Evolutionary conservation across 2,113 vertebrate species (phyloP).

Genomic region (Corynorhinus townsendii): DNA sequence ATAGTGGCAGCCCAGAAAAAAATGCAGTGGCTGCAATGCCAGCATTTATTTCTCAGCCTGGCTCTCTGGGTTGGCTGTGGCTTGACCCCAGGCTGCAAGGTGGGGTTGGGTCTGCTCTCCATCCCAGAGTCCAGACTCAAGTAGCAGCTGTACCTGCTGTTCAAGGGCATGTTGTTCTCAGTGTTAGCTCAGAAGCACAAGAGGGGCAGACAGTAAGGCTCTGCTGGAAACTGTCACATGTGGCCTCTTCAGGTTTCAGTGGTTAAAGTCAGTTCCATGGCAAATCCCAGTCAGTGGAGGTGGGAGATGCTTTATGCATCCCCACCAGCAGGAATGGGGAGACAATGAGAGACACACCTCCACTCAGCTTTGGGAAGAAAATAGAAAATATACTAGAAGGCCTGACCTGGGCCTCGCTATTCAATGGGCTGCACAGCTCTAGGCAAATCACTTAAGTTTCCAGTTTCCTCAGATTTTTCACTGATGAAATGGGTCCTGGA

Average conservation of each 20-base stretch:
- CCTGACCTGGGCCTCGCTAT: neutral
- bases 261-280: no score
- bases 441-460: neutral
- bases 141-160: neutral
- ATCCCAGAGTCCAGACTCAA: neutral
- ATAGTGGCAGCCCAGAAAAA: neutral
- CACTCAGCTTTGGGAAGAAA: neutral
- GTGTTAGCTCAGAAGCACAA: neutral
- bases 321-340: neutral
- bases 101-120: neutral
- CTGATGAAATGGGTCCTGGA: neutral
- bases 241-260: neutral
- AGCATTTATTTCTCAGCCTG: neutral
- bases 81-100: neutral
- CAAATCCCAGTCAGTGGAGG: neutral
- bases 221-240: neutral
- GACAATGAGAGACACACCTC: neutral
- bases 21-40: neutral
- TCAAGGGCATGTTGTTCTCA: neutral
- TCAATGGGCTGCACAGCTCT: accelerated
- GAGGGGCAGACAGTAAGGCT: neutral
- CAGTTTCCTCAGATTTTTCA: neutral
- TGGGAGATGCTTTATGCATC: neutral
- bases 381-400: neutral
- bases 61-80: neutral